Evolutionary conservation across 2,888 invertebrate genomes (phyloP).

Genomic region (Toxonevra muliebris): DNA sequence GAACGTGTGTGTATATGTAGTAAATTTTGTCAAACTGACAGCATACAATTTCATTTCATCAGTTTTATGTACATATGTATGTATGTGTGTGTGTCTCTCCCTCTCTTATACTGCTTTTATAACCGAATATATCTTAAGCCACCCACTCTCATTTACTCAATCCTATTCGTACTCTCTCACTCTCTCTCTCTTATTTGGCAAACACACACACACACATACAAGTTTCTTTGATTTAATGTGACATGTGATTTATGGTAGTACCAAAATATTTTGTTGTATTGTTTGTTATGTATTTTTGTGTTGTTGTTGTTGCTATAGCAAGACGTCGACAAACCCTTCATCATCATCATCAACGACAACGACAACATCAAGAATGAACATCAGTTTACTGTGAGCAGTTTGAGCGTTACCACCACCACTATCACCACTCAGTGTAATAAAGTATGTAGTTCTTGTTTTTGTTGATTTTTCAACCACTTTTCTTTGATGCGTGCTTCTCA

Average conservation of each 20-base stretch:
- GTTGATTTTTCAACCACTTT: conserved; percentile 46
- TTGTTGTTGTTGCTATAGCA: conserved; percentile 18
- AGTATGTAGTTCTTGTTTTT: not conserved
- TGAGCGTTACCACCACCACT: not conserved
- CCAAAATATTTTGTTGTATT: conserved; percentile 30
- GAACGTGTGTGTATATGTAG: conserved; percentile 40
- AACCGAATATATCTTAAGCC: too few species aligned
- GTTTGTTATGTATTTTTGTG: conserved; percentile 13
- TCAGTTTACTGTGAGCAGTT: not conserved
- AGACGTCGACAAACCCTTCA: conserved; percentile 44
- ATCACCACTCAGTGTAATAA: not conserved
- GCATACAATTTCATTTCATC: conserved; percentile 43
- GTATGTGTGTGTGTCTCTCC: conserved; percentile 8
- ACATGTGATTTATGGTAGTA: conserved; percentile 57
- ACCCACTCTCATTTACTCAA: not conserved
- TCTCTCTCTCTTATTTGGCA: conserved; percentile 24
- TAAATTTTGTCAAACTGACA: conserved; percentile 60
- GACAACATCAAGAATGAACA: not conserved
- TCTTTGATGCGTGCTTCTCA: conserved; percentile 6
- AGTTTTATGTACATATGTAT: conserved; percentile 22
- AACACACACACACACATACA: conserved; percentile 19
- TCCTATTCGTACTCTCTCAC: not conserved
- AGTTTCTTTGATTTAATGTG: conserved; percentile 57
- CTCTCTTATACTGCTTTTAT: conserved; percentile 2
- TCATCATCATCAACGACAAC: not conserved